Base-by-base conservation (phyloP, 2,888 invertebrate genomes). In the Clostera curtula region DNA sequence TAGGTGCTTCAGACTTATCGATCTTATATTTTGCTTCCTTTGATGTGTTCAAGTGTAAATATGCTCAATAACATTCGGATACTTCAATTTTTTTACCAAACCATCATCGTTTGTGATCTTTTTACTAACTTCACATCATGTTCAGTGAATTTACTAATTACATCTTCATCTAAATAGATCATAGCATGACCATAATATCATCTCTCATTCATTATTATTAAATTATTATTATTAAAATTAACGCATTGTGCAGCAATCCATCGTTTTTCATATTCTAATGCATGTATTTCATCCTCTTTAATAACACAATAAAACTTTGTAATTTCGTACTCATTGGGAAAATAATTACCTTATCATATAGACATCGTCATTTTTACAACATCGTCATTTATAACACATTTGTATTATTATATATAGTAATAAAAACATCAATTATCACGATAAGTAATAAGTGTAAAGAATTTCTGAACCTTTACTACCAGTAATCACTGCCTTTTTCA, bases 41-140 rank as follows among this genome's bases (percentile, higher is more conserved):
- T 57, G 48, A 73, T 77, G 76, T 77, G 76, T 77, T 79, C 77
- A 73, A 66, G 58, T 57, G 62, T 68, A 67, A 71, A 67, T 69
- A 65, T 75, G 77, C 76, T 77, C 77, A 79, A 75, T 67, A 46
- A 56, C 47, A 43, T 60, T 56, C 43, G 32, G 45, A 43, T 51
- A 52, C 49, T 51, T 50, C 46, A 49, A 43, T 40, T 43, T 34
- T 38, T 40, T 41, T 36, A n/a, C n/a, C n/a, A n/a, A n/a, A n/a
- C n/a, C n/a, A 24, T 43, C 30, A 29, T 35, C 37, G 15, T 32
- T 39, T 36, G 23, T 2, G 36, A 29, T 35, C 30, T 27, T 38
- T 38, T 34, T 31, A 27, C 19, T 16, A 30, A 27, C 18, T n/a
- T n/a, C n/a, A n/a, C n/a, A n/a, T n/a, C n/a, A n/a, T n/a, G n/a